phyloP scores from a whole-genome alignment of 2,888 invertebrate species.

The Athalia rosae region DNA sequence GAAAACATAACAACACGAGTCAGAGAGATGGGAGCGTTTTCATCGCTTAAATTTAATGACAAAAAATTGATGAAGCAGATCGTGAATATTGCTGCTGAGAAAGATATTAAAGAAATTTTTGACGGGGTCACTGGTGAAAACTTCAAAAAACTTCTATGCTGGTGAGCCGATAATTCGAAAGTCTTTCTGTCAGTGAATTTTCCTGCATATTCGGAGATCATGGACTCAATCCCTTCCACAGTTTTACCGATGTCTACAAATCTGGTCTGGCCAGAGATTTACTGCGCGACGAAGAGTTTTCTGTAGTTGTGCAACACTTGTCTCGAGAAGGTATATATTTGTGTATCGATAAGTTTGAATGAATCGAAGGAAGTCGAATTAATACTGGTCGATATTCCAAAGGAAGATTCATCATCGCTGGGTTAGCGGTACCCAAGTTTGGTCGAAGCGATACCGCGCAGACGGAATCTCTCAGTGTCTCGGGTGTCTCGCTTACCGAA shows the following conservation, averaged over 20 bases:
- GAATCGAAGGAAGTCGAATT: slow-evolving; percentile 41
- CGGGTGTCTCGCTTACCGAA: slow-evolving; percentile 75
- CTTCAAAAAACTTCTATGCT: slow-evolving; percentile 76
- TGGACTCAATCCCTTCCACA: slow-evolving; percentile 50
- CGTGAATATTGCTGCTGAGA: slow-evolving; percentile 76
- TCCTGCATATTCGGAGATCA: slow-evolving; percentile 9
- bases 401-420: slow-evolving; percentile 65
- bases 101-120: slow-evolving; percentile 80
- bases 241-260: slow-evolving; percentile 67
- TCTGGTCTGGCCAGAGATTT: slow-evolving; percentile 59
- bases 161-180: slow-evolving; percentile 72
- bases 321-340: slow-evolving; percentile 64
- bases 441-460: slow-evolving; percentile 69
- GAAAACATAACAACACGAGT: slow-evolving; percentile 78
- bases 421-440: slow-evolving; percentile 71
- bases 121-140: slow-evolving; percentile 80
- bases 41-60: slow-evolving; percentile 78
- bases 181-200: not conserved
- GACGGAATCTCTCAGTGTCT: slow-evolving; percentile 73
- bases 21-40: slow-evolving; percentile 79
- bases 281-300: slow-evolving; percentile 66
- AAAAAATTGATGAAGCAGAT: slow-evolving; percentile 76
- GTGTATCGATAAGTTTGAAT: slow-evolving; percentile 15
- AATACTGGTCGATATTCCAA: slow-evolving; percentile 52
- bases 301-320: slow-evolving; percentile 65